phyloP scores from a whole-genome alignment of 2,888 invertebrate genomes.

The Ochropacha duplaris region DNA sequence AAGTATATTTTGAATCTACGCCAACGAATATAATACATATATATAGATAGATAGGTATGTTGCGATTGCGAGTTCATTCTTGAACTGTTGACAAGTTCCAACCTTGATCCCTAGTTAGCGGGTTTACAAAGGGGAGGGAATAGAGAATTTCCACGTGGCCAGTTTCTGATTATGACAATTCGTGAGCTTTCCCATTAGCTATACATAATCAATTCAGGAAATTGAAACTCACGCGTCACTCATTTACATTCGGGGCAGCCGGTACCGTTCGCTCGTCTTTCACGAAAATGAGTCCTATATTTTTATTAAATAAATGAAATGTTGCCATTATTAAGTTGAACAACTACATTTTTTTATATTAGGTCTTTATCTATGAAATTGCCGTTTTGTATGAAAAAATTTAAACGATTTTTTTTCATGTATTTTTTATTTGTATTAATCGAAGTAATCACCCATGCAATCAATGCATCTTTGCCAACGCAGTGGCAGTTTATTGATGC shows the following conservation, averaged over 20 bases:
- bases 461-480: no score
- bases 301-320: no score
- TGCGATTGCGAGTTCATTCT: background rate
- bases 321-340: no score
- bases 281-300: background rate
- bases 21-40: conserved; percentile 1
- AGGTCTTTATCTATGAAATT: no score
- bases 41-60: no score
- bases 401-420: no score
- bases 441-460: no score
- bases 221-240: conserved; percentile 15
- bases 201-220: conserved; percentile 23
- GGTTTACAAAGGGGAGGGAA: conserved; percentile 7
- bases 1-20: conserved; percentile 3
- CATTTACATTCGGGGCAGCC: background rate
- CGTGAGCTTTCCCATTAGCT: conserved; percentile 24
- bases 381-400: no score
- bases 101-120: conserved; percentile 23
- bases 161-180: conserved; percentile 25
- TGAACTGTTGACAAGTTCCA: conserved; percentile 7
- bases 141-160: conserved; percentile 23
- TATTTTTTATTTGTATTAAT: no score
- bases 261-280: background rate
- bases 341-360: no score
- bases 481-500: no score